Evolutionary conservation across 2,888 invertebrate species (phyloP), one percentile per base, ranked within the genome.

Genomic region (Drosophila multiciliata): DNA sequence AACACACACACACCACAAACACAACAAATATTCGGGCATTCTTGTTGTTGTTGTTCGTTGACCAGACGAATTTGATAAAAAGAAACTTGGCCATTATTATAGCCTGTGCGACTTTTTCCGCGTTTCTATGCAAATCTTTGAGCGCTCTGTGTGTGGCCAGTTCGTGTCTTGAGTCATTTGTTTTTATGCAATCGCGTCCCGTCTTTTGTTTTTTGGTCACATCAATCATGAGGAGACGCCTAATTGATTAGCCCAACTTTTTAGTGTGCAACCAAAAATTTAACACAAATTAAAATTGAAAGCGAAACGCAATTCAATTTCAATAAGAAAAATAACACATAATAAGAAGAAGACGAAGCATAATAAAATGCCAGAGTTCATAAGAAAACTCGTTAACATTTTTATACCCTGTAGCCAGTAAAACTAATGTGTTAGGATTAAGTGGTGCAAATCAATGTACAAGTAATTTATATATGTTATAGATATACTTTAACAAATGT

Each of bases 121-220:
- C 54, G 68, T 80, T 79, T 80, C 75, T 85, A 80, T 78, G 79
- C 78, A 80, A 80, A 80, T 78, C 42, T 74, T 15, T 35, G 40
- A 20, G 2, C 6, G 20, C 65, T 63, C 73, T 75, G 85, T 87
- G 87, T 83, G 80, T 82, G 84, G 87, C 84, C 67, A 86, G 85
- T 85, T 88, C 79, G 85, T 87, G 89, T 70, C 87, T 82, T 89
- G 78, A 86, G 87, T 89, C 85, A 87, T 73, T 86, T 66, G 80
- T 58, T 73, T 73, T 80, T 79, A 65, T 66, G 68, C 69, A 68
- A 61, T 53, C 40, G 48, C 68, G 64, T 69, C 52, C 66, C 61
- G 61, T 61, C 52, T 60, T 15, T 63, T n/a, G 17, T 48, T 66
- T 68, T 29, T 38, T 36, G 23, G 29, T 50, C 72, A 78, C 55